Evolutionary conservation across 2,888 invertebrate genomes (phyloP).

Genomic region (Ditylenchus weischeri): DNA sequence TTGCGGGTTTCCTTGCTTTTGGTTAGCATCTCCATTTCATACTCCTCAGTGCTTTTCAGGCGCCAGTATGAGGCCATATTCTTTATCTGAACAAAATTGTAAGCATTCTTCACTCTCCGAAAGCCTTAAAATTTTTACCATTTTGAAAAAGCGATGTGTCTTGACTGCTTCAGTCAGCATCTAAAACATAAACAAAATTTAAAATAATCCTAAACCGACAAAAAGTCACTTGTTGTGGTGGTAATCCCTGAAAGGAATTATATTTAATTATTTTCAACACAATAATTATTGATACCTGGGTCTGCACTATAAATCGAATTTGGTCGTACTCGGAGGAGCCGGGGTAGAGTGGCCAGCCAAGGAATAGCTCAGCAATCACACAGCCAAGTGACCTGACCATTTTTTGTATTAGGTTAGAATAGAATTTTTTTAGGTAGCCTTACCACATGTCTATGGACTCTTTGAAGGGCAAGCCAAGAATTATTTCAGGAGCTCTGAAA

Average conservation of each 20-base stretch:
- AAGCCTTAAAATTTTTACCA: slow-evolving; percentile 30
- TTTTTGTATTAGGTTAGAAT: not conserved
- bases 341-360: slow-evolving; percentile 99
- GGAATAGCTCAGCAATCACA: slow-evolving; percentile 95
- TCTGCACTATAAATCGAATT: slow-evolving; percentile 76
- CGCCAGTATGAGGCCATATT: slow-evolving; percentile 43
- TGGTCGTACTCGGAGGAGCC: slow-evolving; percentile 96
- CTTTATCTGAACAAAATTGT: slow-evolving; percentile 28
- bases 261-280: too few species aligned
- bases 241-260: too few species aligned
- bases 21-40: slow-evolving; percentile 92
- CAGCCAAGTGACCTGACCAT: slow-evolving; percentile 77
- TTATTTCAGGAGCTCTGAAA: slow-evolving; percentile 81
- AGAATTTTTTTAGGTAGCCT: not conserved
- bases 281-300: too few species aligned
- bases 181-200: too few species aligned
- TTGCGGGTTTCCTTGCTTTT: slow-evolving; percentile 99
- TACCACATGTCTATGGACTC: slow-evolving; percentile 99
- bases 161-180: slow-evolving; percentile 96
- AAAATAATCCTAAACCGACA: too few species aligned
- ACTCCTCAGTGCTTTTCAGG: slow-evolving; percentile 92
- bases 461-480: slow-evolving; percentile 93
- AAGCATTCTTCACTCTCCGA: slow-evolving; percentile 1
- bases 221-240: slow-evolving; percentile 74
- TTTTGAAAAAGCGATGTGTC: slow-evolving; percentile 86